A percentile compares a stretch with the other conserved stretches of the same genome.
Conservation (phyloP, 2,888 invertebrate species). For the Erpobdella octoculata region DNA sequence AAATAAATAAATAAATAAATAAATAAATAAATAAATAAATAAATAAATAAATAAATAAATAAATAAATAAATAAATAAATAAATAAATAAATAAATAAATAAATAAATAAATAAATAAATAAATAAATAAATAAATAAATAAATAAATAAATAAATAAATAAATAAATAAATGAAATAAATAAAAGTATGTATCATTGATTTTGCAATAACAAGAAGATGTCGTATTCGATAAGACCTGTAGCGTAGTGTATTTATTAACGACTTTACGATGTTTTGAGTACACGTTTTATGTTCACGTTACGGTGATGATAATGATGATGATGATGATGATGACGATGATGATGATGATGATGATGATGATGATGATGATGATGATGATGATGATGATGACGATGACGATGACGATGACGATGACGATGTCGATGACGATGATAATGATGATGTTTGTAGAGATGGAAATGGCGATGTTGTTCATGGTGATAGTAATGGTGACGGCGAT, state of each 20-base stretch:
- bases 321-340: conserved; percentile 17
- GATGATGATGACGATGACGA: conserved; percentile 18
- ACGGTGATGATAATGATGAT: conserved; percentile 12
- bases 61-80: background rate
- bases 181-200: background rate
- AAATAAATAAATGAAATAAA: background rate
- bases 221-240: background rate
- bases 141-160: too few relatives aligned
- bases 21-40: background rate
- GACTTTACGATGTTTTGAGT: too few relatives aligned
- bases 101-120: too few relatives aligned
- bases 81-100: too few relatives aligned
- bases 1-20: background rate
- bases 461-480: background rate
- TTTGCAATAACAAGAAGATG: background rate
- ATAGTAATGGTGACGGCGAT: background rate
- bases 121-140: too few relatives aligned
- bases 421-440: background rate
- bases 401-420: conserved; percentile 17
- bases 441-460: background rate
- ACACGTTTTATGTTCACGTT: background rate
- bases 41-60: background rate
- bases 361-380: conserved; percentile 16
- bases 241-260: background rate
- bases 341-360: conserved; percentile 17